Base-by-base conservation (phyloP, 1,140 invertebrate species). In the Coptotermes formosanus region DNA sequence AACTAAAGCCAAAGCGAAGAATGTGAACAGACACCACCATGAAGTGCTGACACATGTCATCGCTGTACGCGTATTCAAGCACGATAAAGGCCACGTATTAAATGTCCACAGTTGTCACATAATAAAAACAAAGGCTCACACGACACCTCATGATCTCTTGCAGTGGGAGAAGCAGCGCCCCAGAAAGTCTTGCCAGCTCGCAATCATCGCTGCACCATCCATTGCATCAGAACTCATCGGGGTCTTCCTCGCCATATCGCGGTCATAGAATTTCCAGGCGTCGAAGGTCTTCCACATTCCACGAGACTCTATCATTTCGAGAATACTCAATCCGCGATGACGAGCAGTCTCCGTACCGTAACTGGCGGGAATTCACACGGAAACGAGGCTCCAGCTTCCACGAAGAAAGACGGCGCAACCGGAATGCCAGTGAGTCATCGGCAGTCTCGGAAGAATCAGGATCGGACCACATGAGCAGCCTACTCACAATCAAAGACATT, bases 351-450 rank as follows among this genome's bases (percentile, higher is more conserved):
- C 64, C 25, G 64, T 75, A 16, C 64, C 64, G 2, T 8, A 75
- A 75, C 64, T 75, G 64, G 64, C 2, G n/a, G n/a, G 64, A 75
- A 25, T 30, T 16, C 25, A 25, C n/a, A n/a, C 25, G 64, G n/a
- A 75, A 75, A 75, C 64, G 64, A 4, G 64, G 92, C 6, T 91
- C 91, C 59, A 93, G 93, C 88, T 93, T 92, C 86, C 92, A 93
- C 88, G 93, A 85, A 87, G 89, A 25, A 82, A 86, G 82, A 82
- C 85, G 38, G 85, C 85, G 14, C 43, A 52, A 64, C 3, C 45
- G 59, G 9, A 64, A 64, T 14, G 87, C 85, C n/a, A 88, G 87
- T 19, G 86, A 81, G 32, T 88, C 87, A 19, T 87, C 87, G 0
- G 88, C 89, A 3, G 87, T 85, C 14, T 88, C 87, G 86, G 89